A percentile compares a stretch with the other conserved stretches of the same genome.
These are phyloP conservation scores for Dendropsophus ebraccatus DNA, from an alignment of 2,113 vertebrate genomes.

Conservation along the genomic window DNA sequence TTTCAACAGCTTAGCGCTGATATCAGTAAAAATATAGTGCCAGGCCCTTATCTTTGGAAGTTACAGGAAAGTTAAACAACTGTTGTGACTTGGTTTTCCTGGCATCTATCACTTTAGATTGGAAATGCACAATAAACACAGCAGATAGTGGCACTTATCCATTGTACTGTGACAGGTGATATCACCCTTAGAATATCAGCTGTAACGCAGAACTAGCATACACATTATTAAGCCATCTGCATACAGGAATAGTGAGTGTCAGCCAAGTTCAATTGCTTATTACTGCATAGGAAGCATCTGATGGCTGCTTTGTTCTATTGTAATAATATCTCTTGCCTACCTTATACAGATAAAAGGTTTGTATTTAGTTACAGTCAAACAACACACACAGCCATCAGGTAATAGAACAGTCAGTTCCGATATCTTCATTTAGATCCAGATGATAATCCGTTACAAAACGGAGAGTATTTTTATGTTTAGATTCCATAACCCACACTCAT, in stretches of 20 bases:
- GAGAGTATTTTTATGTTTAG: not conserved
- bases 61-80: too few species aligned
- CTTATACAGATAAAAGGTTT: conserved; percentile 7
- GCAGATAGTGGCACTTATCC: too few species aligned
- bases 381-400: conserved; percentile 1
- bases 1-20: too few species aligned
- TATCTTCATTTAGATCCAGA: conserved; percentile 25
- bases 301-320: conserved; percentile 23
- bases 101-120: too few species aligned
- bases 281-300: not conserved
- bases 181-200: too few species aligned
- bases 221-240: not conserved
- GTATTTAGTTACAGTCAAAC: conserved; percentile 35
- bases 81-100: too few species aligned
- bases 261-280: not conserved
- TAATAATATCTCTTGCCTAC: conserved; percentile 29
- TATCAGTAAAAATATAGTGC: too few species aligned
- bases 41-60: too few species aligned
- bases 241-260: not conserved
- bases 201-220: too few species aligned
- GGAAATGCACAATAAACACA: too few species aligned
- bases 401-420: not conserved
- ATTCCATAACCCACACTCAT: too few species aligned
- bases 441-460: conserved; percentile 7
- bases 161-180: not conserved